phyloP scores from a whole-genome alignment of 2,113 vertebrate species.

The Etheostoma cragini region DNA sequence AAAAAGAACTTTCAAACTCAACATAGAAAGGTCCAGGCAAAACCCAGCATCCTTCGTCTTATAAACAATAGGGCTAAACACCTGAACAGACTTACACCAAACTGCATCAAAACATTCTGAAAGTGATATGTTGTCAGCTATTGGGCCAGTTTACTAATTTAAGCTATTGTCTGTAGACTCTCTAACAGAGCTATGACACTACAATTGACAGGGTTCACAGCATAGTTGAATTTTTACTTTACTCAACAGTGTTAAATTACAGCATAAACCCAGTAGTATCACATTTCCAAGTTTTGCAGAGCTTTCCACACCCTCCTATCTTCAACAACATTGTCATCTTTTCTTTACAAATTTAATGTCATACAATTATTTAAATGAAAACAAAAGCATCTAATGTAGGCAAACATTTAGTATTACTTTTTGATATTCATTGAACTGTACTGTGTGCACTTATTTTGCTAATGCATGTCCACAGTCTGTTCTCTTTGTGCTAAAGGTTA shows the following conservation, averaged over 20 bases:
- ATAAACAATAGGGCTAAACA: not conserved
- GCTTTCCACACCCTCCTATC: not conserved
- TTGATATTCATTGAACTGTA: not conserved
- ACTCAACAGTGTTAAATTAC: not conserved
- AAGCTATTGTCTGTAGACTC: not conserved
- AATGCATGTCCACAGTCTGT: not conserved
- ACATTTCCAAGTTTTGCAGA: constrained; percentile 7
- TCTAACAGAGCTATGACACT: not conserved
- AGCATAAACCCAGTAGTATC: not conserved
- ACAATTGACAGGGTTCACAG: not conserved
- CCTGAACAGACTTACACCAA: constrained; percentile 2
- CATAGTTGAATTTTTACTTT: not conserved
- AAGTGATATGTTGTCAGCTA: not conserved
- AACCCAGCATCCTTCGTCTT: not conserved
- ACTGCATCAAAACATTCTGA: not conserved
- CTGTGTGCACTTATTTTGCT: not conserved
- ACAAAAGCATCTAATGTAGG: not conserved
- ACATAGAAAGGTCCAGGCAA: not conserved
- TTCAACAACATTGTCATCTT: not conserved
- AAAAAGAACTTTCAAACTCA: not conserved
- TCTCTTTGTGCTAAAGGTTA: not conserved
- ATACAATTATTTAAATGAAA: not conserved
- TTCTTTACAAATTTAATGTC: not conserved
- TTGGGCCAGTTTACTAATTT: not conserved
- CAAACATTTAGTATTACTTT: not conserved